Conservation (phyloP, 2,797 vertebrate genomes). For the Smutsia gigantea region DNA sequence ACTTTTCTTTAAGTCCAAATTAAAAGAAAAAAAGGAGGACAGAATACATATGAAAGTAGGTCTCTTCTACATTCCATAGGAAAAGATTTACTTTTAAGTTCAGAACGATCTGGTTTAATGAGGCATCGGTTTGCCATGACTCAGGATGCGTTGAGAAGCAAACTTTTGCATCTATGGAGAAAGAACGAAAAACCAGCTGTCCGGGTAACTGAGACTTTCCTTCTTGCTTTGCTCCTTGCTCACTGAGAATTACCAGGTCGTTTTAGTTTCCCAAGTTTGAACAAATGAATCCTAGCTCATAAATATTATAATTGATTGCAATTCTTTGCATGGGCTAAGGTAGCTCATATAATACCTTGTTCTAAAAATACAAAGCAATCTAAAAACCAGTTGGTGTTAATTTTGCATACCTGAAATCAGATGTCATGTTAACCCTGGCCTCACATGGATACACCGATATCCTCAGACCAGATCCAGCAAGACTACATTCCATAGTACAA, state of each 20-base stretch:
- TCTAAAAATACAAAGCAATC: background rate
- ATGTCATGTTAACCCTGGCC: background rate
- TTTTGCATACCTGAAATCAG: background rate
- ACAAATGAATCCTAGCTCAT: background rate
- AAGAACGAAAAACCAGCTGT: background rate
- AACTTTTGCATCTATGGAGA: background rate
- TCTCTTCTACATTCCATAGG: background rate
- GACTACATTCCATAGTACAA: background rate
- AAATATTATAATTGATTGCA: background rate
- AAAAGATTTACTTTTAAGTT: background rate
- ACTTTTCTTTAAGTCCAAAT: background rate
- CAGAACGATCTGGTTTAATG: background rate
- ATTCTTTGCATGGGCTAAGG: background rate
- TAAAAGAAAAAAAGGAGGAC: background rate
- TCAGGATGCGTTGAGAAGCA: background rate
- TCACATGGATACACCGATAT: background rate
- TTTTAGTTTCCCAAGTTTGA: background rate
- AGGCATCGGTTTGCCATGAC: background rate
- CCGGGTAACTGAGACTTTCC: background rate
- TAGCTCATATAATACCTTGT: background rate
- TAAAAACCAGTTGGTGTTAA: background rate
- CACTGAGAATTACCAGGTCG: background rate
- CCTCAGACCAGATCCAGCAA: background rate
- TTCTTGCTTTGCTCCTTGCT: background rate
- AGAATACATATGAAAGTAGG: background rate